phyloP scores from a whole-genome alignment of 2,797 vertebrate species.

The Phoxinus dragarum region DNA sequence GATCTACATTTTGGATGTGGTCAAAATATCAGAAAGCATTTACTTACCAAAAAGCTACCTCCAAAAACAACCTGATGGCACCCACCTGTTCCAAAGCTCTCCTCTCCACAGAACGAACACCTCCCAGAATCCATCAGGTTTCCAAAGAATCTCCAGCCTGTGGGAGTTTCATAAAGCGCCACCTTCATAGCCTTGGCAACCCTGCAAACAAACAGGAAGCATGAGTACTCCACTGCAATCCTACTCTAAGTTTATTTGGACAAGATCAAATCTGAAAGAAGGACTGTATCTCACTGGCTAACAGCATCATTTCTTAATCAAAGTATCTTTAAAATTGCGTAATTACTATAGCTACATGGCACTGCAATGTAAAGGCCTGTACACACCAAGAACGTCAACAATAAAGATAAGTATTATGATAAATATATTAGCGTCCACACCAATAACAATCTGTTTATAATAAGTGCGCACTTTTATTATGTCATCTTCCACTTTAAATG shows the following conservation, averaged over 20 bases:
- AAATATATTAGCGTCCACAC: not conserved
- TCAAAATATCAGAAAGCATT: slow-evolving; percentile 18
- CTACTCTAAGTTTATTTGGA: not conserved
- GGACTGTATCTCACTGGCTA: not conserved
- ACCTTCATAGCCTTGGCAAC: slow-evolving; percentile 96
- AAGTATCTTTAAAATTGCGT: not conserved
- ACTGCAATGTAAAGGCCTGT: not conserved
- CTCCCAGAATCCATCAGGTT: slow-evolving; percentile 98
- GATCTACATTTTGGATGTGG: slow-evolving; percentile 80
- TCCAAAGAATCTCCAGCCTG: slow-evolving; percentile 97
- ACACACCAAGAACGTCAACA: not conserved
- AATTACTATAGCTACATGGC: not conserved
- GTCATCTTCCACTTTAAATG: not conserved
- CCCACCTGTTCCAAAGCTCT: slow-evolving; percentile 97
- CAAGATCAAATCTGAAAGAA: slow-evolving; percentile 27
- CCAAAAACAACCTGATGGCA: slow-evolving; percentile 16
- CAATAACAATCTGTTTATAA: too few relatives aligned
- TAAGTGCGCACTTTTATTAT: not conserved
- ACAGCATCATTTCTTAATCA: not conserved
- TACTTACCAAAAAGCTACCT: slow-evolving; percentile 9
- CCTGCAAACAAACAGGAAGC: slow-evolving; percentile 74
- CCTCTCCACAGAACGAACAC: slow-evolving; percentile 96
- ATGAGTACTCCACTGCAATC: slow-evolving; percentile 37
- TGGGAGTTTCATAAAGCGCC: slow-evolving; percentile 94
- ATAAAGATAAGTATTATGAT: not conserved